Base-by-base conservation (phyloP, 1,140 invertebrate genomes). In the Drosophila chauvacae region DNA sequence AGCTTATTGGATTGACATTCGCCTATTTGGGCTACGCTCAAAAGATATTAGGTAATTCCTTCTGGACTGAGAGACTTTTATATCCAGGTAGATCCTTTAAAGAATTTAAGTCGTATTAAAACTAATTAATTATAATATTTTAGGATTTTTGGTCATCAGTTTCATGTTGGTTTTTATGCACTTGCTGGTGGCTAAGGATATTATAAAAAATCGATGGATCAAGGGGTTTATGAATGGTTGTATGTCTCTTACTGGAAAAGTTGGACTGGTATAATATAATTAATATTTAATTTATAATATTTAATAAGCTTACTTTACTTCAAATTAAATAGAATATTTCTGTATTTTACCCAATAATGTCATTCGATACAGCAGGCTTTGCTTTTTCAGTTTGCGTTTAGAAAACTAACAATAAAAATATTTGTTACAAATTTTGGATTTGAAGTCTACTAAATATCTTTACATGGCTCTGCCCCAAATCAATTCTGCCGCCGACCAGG, bases 401-500 rank as follows among this genome's bases (percentile, higher is more conserved):
- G 7, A 20, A 16, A 35, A 14, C 11, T 33, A 14, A 20, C 14
- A 37, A 20, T 23, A 2, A 5, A 55, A 23, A 16, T 23, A 37
- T 37, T 55, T 16, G 2, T 4, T 23, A 10, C 0, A 53, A 23
- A 10, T 55, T 53, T 14, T 28, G 9, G 13, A 3, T 23, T 47
- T 9, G 5, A 47, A 23, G 23, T 47, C 13, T 7, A 16, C 28
- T 5, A 59, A 58, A 41, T 33, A 63, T 4, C 1, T 26, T 9
- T 13, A 53, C 47, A 64, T 91, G 83, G 85, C 88, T 13, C 96
- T 97, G 96, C 95, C 96, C 9, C 92, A 95, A 81, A 93, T 97
- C 53, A 97, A 97, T 74, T 26, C 53, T 13, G 94, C 96, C 18
- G 96, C 96, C 39, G 97, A 98, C 90, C 93, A 98, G 91, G 96